phyloP scores from a whole-genome alignment of 2,888 invertebrate genomes.

The Pandemis cinnamomeana region DNA sequence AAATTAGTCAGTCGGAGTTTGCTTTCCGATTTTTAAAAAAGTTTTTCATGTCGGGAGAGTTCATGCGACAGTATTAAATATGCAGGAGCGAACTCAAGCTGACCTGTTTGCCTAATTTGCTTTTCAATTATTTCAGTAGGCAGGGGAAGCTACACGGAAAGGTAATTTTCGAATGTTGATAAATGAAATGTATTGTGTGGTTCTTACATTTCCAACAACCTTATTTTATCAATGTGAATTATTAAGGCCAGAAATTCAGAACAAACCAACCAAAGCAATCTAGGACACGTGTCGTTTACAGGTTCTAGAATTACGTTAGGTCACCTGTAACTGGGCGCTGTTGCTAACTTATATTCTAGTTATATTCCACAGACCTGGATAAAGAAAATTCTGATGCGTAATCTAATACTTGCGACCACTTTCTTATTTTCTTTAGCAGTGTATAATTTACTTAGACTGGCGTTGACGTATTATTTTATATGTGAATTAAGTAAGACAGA shows the following conservation, averaged over 20 bases:
- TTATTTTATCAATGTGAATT: background rate
- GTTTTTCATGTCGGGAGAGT: constrained; percentile 10
- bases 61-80: constrained; percentile 27
- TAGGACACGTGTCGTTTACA: constrained; percentile 30
- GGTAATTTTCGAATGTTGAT: background rate
- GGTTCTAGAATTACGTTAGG: constrained; percentile 31
- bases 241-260: constrained; percentile 3
- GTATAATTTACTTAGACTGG: background rate
- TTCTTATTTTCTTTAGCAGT: background rate
- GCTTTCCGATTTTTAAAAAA: constrained; percentile 16
- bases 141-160: constrained; percentile 6
- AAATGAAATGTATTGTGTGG: background rate
- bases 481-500: too few relatives aligned
- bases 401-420: background rate
- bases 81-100: constrained; percentile 19
- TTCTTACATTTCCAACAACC: background rate
- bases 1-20: constrained; percentile 4
- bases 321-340: constrained; percentile 5
- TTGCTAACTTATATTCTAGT: background rate
- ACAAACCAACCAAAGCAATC: constrained; percentile 18
- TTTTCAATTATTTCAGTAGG: constrained; percentile 23
- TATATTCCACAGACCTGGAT: constrained; percentile 1
- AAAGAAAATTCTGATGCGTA: constrained; percentile 9
- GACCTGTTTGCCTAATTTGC: constrained; percentile 31
- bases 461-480: too few relatives aligned